Conservation (phyloP, 2,888 invertebrate species). For the Syrphus vitripennis region DNA sequence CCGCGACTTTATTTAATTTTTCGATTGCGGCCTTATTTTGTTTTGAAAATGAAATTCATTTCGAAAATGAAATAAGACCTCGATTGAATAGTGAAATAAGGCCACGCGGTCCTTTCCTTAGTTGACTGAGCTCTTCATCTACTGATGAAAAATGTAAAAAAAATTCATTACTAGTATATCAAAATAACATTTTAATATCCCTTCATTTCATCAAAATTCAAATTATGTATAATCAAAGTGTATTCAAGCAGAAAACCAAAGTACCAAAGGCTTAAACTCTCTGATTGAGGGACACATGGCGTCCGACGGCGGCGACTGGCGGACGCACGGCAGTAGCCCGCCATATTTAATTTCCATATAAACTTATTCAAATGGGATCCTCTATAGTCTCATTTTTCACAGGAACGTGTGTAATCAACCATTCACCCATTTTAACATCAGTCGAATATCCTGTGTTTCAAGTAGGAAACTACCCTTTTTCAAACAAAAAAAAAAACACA, state of each 20-base stretch:
- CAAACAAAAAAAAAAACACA: neutral
- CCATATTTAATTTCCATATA: neutral
- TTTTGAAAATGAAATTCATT: too few relatives aligned
- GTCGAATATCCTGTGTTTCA: neutral
- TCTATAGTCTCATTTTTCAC: slow-evolving; percentile 29
- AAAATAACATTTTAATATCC: neutral
- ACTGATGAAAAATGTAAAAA: neutral
- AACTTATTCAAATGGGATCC: slow-evolving; percentile 51
- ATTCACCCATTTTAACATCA: slow-evolving; percentile 9
- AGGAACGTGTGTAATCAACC: slow-evolving; percentile 37
- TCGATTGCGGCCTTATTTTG: too few relatives aligned
- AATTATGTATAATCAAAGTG: slow-evolving; percentile 9
- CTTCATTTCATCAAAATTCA: neutral
- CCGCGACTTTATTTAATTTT: too few relatives aligned
- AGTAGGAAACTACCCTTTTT: slow-evolving; percentile 5
- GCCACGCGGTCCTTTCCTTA: too few relatives aligned
- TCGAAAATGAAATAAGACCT: too few relatives aligned
- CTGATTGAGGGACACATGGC: neutral
- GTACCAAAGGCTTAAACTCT: neutral
- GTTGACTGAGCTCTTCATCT: too few relatives aligned
- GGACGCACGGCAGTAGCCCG: too few relatives aligned
- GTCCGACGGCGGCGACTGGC: neutral
- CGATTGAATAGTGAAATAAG: too few relatives aligned
- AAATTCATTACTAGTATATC: neutral
- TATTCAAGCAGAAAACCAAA: neutral